Evolutionary conservation across 1,140 invertebrate species (phyloP).

Genomic region (Calosoma granatense): DNA sequence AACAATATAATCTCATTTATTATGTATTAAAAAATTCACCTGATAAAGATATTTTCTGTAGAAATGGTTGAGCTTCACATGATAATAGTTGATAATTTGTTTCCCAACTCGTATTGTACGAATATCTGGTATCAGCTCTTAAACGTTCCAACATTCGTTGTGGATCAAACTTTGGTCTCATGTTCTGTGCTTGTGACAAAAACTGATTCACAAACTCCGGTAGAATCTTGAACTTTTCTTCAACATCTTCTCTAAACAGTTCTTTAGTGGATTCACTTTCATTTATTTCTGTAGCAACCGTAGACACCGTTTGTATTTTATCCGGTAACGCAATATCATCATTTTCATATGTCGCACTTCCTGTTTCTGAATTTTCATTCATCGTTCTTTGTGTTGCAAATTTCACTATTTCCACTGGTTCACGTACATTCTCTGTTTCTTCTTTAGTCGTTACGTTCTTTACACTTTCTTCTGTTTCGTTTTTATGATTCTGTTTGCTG

Average conservation of each 20-base stretch:
- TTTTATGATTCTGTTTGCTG: slow-evolving; percentile 16
- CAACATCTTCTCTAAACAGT: slow-evolving; percentile 14
- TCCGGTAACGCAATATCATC: slow-evolving; percentile 11
- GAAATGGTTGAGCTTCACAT: slow-evolving; percentile 54
- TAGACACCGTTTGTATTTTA: background rate
- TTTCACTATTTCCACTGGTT: background rate
- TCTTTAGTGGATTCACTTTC: slow-evolving; percentile 16
- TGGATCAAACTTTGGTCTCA: slow-evolving; percentile 36
- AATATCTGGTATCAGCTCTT: slow-evolving; percentile 34
- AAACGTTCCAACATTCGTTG: slow-evolving; percentile 44
- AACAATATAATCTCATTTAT: no score
- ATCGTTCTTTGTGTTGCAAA: slow-evolving; percentile 16
- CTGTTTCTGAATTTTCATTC: slow-evolving; percentile 25
- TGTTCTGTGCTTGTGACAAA: slow-evolving; percentile 20
- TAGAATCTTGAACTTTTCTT: slow-evolving; percentile 16
- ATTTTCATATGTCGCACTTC: slow-evolving; percentile 23
- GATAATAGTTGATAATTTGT: slow-evolving; percentile 44
- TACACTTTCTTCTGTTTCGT: slow-evolving; percentile 18
- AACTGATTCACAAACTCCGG: slow-evolving; percentile 16
- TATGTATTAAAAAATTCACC: slow-evolving; percentile 48
- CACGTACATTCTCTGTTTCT: slow-evolving; percentile 12
- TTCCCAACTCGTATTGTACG: slow-evolving; percentile 37
- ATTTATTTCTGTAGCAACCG: slow-evolving; percentile 13
- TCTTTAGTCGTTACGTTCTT: slow-evolving; percentile 26
- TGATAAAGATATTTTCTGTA: slow-evolving; percentile 51